These are phyloP conservation scores for Zeus faber DNA, from an alignment of 2,113 vertebrate species.

Conservation along the genomic window DNA sequence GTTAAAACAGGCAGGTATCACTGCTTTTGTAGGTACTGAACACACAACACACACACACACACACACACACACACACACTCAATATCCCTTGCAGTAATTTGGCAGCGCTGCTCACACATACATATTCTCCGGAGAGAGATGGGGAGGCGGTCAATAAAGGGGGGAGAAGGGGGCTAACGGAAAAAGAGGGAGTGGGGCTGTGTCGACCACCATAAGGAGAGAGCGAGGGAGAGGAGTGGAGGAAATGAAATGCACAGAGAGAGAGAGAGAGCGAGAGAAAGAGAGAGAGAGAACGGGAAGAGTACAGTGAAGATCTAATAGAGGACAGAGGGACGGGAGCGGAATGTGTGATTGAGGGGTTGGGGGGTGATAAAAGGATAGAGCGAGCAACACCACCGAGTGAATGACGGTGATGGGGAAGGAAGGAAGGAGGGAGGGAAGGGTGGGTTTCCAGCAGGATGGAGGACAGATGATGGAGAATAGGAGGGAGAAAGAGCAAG, in stretches of 20 bases:
- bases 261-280: neutral
- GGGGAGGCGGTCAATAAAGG: conserved; percentile 25
- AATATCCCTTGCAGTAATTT: conserved; percentile 63
- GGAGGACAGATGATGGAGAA: conserved; percentile 16
- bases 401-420: neutral
- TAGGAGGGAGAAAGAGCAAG: conserved; percentile 8
- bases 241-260: conserved; percentile 28
- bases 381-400: neutral
- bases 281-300: neutral
- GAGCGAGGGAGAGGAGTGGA: conserved; percentile 24
- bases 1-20: conserved; percentile 52
- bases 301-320: neutral
- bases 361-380: neutral
- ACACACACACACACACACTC: conserved; percentile 11
- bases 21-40: conserved; percentile 41
- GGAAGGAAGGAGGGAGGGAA: neutral
- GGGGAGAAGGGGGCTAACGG: conserved; percentile 18
- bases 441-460: neutral
- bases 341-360: neutral
- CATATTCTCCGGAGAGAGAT: conserved; percentile 51
- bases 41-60: conserved; percentile 23
- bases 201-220: conserved; percentile 48
- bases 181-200: conserved; percentile 36
- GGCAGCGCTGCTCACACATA: conserved; percentile 56
- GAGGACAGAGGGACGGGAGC: neutral